Evolutionary conservation across 2,888 invertebrate genomes (phyloP), one percentile per base, ranked within the genome.

Genomic region (Tuberolachnus salignus): DNA sequence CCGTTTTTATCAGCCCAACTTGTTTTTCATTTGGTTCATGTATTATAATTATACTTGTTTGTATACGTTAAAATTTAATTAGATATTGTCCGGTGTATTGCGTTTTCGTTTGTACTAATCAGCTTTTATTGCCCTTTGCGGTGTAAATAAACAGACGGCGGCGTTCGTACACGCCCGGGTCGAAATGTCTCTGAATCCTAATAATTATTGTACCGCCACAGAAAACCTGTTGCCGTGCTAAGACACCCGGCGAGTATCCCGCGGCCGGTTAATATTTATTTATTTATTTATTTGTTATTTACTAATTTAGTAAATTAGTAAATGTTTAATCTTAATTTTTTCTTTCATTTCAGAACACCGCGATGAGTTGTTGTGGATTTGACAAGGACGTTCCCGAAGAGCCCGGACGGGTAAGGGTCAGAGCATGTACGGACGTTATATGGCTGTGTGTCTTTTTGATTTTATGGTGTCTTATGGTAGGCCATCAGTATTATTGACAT

Each of bases 391-490:
- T 84, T 57, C 83, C 82, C 83, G 83, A 83, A 70, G 83, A 74
- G 70, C 83, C 44, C 88, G 89, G 85, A 86, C 88, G 59, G 88
- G 88, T 23, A 26, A 88, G 87, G 53, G 87, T 88, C 80, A 89
- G 94, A 85, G 90, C 91, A 72, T 94, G 94, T 84, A 95, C 94
- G 4, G 94, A 95, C 87, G 89, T 93, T 13, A 88, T 92, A 82
- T 94, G 93, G 93, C 88, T 94, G 59, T 88, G 91, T 84, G 86
- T 93, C 84, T 94, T 92, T 84, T 88, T 94, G 82, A 85, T 91
- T 75, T 94, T 94, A 86, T 94, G 93, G 92, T 90, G 92, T 85
- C 86, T 94, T 82, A 91, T 94, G 94, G 94, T 94, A 88, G 87
- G 87, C 84, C 71, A 23, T 11, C n/a, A 69, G n/a, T 13, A 64